Percentiles rank a stretch among this genome's conserved stretches.
Evolutionary conservation across 2,888 invertebrate species (phyloP).

Genomic region (Conistra vaccinii): DNA sequence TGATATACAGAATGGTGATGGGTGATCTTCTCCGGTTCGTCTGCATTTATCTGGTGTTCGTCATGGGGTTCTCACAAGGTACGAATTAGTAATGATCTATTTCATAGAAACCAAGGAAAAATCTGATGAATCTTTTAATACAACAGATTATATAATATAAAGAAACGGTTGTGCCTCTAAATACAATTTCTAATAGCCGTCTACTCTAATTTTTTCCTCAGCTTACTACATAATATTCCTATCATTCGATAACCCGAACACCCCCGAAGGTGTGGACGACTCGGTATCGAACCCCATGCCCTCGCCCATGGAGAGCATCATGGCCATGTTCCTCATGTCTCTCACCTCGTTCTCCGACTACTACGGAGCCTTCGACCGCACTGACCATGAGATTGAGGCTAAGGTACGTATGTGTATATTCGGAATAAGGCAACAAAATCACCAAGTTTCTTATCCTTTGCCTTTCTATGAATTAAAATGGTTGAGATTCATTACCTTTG

Average conservation of each 20-base stretch:
- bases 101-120: neutral
- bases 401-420: conserved; percentile 91
- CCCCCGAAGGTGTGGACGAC: conserved; percentile 96
- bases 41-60: conserved; percentile 98
- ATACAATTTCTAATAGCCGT: neutral
- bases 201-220: conserved; percentile 72
- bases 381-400: conserved; percentile 96
- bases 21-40: conserved; percentile 99
- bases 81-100: neutral
- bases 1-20: conserved; percentile 99
- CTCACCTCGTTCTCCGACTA: conserved; percentile 99
- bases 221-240: conserved; percentile 98
- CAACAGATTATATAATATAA: neutral
- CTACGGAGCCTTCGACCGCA: conserved; percentile 96
- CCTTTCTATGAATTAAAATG: neutral
- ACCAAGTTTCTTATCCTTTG: neutral
- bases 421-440: neutral
- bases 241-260: conserved; percentile 96
- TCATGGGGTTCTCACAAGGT: conserved; percentile 99
- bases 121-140: neutral
- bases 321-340: conserved; percentile 99
- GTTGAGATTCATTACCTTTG: neutral
- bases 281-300: conserved; percentile 96
- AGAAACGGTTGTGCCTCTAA: neutral
- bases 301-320: conserved; percentile 97